These are phyloP conservation scores for Lagopus muta DNA, from an alignment of 2,113 vertebrate species.

Conservation along the genomic window DNA sequence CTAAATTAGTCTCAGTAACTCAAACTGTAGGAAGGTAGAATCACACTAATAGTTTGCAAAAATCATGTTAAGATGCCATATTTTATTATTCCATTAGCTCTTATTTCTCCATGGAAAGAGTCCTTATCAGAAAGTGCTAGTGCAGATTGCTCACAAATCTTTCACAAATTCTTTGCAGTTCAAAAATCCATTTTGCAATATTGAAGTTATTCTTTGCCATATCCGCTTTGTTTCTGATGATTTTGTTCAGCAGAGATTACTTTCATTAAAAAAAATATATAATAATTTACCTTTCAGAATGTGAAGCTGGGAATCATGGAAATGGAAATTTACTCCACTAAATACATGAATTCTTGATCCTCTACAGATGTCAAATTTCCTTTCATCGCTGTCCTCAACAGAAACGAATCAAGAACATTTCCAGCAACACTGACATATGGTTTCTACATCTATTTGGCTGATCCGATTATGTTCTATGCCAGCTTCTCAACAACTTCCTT, in stretches of 20 bases:
- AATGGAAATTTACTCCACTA: not conserved
- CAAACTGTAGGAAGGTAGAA: not conserved
- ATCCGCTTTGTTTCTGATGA: not conserved
- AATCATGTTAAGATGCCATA: not conserved
- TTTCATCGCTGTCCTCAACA: not conserved
- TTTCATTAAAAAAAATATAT: not conserved
- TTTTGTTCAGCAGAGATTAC: not conserved
- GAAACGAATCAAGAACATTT: not conserved
- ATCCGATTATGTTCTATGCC: not conserved
- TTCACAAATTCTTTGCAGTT: not conserved
- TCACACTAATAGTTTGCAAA: not conserved
- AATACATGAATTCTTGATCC: not conserved
- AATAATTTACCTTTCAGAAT: not conserved
- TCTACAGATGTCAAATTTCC: not conserved
- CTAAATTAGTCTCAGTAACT: not conserved
- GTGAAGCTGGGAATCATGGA: not conserved
- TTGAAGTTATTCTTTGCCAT: not conserved
- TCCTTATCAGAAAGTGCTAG: not conserved
- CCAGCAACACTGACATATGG: not conserved
- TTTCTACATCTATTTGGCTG: not conserved
- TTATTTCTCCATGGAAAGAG: not conserved
- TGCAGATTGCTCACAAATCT: not conserved
- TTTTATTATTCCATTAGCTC: not conserved
- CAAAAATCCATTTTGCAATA: not conserved
- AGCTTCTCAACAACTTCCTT: slow-evolving; percentile 4